Percentiles rank a stretch among this genome's conserved stretches.
These are phyloP conservation scores for Ochotona princeps DNA, from an alignment of 2,113 vertebrate genomes.

Conservation along the genomic window DNA sequence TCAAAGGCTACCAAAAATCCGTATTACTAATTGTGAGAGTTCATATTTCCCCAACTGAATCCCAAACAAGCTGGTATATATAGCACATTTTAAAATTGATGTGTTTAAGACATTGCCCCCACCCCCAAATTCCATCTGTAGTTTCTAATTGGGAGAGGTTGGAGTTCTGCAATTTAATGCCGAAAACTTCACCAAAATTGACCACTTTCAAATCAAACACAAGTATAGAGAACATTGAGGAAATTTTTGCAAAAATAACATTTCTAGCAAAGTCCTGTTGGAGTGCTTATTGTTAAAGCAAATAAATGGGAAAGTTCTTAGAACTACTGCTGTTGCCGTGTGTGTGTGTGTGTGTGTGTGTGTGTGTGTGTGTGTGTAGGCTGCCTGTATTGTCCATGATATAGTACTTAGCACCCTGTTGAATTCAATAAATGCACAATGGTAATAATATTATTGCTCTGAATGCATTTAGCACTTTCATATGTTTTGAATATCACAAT, in stretches of 20 bases:
- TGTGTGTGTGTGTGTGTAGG: neutral
- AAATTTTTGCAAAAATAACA: slow-evolving; percentile 60
- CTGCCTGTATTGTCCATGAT: slow-evolving; percentile 56
- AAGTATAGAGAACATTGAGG: slow-evolving; percentile 54
- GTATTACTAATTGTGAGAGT: slow-evolving; percentile 59
- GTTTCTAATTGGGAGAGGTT: slow-evolving; percentile 50
- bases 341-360: neutral
- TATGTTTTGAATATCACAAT: slow-evolving; percentile 59
- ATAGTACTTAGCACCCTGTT: slow-evolving; percentile 55
- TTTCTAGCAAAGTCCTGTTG: slow-evolving; percentile 64
- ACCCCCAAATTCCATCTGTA: neutral
- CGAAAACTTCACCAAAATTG: slow-evolving; percentile 63
- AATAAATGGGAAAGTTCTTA: slow-evolving; percentile 21
- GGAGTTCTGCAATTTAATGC: slow-evolving; percentile 61
- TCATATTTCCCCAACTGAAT: slow-evolving; percentile 5
- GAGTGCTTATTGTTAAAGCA: slow-evolving; percentile 46
- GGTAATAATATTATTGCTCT: slow-evolving; percentile 74
- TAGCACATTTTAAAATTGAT: slow-evolving; percentile 61
- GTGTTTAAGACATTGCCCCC: slow-evolving; percentile 6
- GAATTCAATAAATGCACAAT: slow-evolving; percentile 68
- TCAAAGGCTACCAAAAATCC: slow-evolving; percentile 28
- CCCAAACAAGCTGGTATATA: slow-evolving; percentile 9
- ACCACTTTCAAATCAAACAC: slow-evolving; percentile 68
- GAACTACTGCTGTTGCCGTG: neutral
- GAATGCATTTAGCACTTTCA: slow-evolving; percentile 68